phyloP scores from a whole-genome alignment of 1,140 invertebrate genomes.

The Drosophila seguyi region DNA sequence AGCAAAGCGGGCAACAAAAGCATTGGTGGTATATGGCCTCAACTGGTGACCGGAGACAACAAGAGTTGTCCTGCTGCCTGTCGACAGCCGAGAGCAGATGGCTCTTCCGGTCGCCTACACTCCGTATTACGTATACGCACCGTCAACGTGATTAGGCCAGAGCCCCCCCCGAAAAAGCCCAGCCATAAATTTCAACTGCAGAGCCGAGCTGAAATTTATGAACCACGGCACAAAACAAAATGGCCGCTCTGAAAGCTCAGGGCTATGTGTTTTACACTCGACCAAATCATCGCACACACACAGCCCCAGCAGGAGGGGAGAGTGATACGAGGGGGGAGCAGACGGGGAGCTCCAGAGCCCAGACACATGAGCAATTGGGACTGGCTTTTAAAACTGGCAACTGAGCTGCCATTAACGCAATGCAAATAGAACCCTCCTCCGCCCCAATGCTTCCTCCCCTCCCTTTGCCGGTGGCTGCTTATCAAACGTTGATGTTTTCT shows the following conservation, averaged over 20 bases:
- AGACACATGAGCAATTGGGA: conserved; percentile 49
- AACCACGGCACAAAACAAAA: conserved; percentile 55
- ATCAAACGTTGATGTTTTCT: conserved; percentile 41
- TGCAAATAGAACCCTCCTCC: conserved; percentile 59
- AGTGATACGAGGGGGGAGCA: too few species aligned
- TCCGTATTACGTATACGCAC: conserved; percentile 31
- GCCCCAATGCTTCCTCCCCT: not conserved
- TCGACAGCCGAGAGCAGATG: conserved; percentile 1
- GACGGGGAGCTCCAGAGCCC: not conserved
- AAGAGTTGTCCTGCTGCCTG: conserved; percentile 12
- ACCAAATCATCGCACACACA: conserved; percentile 27
- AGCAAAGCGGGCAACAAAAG: conserved; percentile 34
- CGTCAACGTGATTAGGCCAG: conserved; percentile 37
- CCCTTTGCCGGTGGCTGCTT: conserved; percentile 19
- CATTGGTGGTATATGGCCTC: not conserved
- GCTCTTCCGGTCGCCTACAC: conserved; percentile 4
- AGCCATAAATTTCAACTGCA: conserved; percentile 49
- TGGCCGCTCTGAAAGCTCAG: conserved; percentile 43
- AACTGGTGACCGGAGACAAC: conserved; percentile 31
- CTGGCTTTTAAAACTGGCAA: conserved; percentile 62
- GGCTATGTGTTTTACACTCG: conserved; percentile 62
- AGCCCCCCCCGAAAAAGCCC: conserved; percentile 40
- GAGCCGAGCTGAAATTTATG: conserved; percentile 49
- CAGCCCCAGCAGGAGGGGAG: not conserved
- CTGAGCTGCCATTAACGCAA: conserved; percentile 68